Conservation (phyloP, 2,113 vertebrate genomes). For the Xyliphius kryptos region DNA sequence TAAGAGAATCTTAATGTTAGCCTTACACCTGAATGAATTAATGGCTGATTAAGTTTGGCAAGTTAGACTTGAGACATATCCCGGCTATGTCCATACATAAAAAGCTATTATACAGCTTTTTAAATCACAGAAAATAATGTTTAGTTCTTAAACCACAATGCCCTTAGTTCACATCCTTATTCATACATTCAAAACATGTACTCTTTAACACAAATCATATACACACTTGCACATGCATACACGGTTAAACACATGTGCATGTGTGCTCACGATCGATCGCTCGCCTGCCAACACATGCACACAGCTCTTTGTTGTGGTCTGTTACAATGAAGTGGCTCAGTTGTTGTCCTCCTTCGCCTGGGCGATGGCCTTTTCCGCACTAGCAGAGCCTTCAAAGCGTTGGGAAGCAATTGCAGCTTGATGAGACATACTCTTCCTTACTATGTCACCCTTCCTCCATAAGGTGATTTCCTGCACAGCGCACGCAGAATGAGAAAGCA, state of each 20-base stretch:
- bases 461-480: too few species aligned
- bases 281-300: constrained; percentile 7
- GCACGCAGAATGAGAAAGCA: too few species aligned
- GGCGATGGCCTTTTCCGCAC: constrained; percentile 56
- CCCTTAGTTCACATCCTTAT: constrained; percentile 15
- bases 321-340: constrained; percentile 15
- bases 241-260: background rate
- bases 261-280: background rate
- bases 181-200: constrained; percentile 17
- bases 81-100: constrained; percentile 21
- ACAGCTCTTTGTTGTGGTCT: constrained; percentile 8
- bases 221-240: background rate
- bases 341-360: constrained; percentile 46
- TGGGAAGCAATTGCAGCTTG: constrained; percentile 93
- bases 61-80: constrained; percentile 3
- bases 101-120: constrained; percentile 21
- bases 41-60: background rate
- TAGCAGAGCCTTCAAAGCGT: constrained; percentile 83
- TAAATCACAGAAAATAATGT: constrained; percentile 6
- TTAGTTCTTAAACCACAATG: constrained; percentile 25
- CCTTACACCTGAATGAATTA: background rate
- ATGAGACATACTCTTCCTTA: constrained; percentile 97
- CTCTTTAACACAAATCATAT: constrained; percentile 2
- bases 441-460: constrained; percentile 95
- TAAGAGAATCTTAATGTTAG: too few species aligned